Conservation (phyloP, 2,888 invertebrate genomes). For the Drosophila cracens region DNA sequence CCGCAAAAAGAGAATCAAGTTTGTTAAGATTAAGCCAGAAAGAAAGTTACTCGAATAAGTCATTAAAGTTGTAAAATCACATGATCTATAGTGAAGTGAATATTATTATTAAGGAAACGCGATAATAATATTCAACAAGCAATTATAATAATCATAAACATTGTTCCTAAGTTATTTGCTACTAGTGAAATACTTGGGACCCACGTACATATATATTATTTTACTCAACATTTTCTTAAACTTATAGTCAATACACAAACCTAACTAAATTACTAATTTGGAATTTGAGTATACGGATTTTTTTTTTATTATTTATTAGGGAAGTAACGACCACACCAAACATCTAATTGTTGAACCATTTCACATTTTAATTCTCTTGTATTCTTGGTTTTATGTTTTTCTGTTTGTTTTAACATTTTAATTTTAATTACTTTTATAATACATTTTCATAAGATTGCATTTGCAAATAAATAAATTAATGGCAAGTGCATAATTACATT, state of each 20-base stretch:
- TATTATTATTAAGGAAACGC: background rate
- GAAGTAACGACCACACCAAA: background rate
- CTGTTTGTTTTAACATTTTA: background rate
- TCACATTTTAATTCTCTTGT: background rate
- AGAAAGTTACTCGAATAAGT: background rate
- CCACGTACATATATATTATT: accelerated
- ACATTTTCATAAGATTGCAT: background rate
- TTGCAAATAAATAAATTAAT: background rate
- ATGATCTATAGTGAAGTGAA: background rate
- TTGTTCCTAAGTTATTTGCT: background rate
- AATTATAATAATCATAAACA: background rate
- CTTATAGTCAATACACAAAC: background rate
- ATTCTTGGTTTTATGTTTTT: background rate
- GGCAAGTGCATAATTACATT: background rate
- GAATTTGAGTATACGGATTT: no score
- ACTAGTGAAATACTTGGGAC: background rate
- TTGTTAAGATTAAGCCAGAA: background rate
- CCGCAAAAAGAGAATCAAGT: accelerated
- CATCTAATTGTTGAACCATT: background rate
- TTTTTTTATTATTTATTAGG: background rate
- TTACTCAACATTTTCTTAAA: background rate
- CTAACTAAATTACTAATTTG: background rate
- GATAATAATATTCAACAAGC: background rate
- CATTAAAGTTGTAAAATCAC: background rate
- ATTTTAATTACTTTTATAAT: background rate